Conservation (phyloP, 2,888 invertebrate species). For the Sarcophaga subvicina region DNA sequence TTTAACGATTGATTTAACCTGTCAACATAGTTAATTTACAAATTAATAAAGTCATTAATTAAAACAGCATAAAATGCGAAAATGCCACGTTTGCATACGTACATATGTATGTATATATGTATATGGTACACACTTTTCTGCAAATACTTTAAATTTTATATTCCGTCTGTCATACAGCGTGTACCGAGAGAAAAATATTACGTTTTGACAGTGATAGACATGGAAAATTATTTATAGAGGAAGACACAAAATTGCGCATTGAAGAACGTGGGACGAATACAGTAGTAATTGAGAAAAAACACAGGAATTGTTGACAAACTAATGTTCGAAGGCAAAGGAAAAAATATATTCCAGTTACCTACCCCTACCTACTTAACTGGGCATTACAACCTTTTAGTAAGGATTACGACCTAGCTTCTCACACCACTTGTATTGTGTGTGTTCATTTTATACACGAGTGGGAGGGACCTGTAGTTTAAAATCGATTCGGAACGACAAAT, state of each 20-base stretch:
- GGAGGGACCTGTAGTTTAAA: too few species aligned
- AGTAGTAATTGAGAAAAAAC: neutral
- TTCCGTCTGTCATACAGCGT: too few species aligned
- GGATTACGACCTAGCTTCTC: neutral
- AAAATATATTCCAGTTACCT: too few species aligned
- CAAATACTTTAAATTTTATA: too few species aligned
- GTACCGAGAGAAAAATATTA: too few species aligned
- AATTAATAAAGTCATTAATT: constrained; percentile 79
- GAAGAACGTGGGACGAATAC: neutral
- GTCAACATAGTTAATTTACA: constrained; percentile 76
- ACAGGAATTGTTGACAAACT: constrained; percentile 1
- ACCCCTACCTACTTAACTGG: too few species aligned
- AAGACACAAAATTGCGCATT: constrained; percentile 1
- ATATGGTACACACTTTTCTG: constrained; percentile 25
- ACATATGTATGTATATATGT: constrained; percentile 26
- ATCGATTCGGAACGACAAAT: neutral
- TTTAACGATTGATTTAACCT: constrained; percentile 72
- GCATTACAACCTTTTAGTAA: neutral
- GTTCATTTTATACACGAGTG: too few species aligned
- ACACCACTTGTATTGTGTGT: too few species aligned
- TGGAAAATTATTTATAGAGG: constrained; percentile 26
- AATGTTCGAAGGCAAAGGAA: neutral
- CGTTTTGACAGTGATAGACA: constrained; percentile 24
- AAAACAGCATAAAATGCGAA: constrained; percentile 71
- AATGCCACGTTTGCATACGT: constrained; percentile 29